Evolutionary conservation across 2,888 invertebrate genomes (phyloP), one percentile per base, ranked within the genome.

Genomic region (Pteria penguin): DNA sequence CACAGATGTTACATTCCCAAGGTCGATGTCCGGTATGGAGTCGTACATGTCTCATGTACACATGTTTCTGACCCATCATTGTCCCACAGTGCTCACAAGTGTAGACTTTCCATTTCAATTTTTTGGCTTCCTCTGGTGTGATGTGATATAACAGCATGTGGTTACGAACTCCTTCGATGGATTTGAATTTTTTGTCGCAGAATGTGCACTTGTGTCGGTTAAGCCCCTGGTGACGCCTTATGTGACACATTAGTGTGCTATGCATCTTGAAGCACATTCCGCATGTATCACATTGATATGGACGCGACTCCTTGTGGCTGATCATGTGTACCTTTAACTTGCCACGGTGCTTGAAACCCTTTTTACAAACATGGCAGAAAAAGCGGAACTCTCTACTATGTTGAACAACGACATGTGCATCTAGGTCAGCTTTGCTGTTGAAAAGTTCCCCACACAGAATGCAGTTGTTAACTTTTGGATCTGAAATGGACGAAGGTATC

Each of bases 11-110:
- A 67, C 76, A 76, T 2, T 31, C 29, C 36, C 54, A 62, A 2
- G 76, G 76, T 36, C 72, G 33, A 26, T 71, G 70, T 4, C 76
- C 76, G 2, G 72, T 76, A 45, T 76, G 76, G 3, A 72, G 54
- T n/a, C 76, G 60, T 1, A 76, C 31, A 32, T 76, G 76, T 22
- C 76, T 26, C 55, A 67, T 26, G 31, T 72, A 69, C 24, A 67
- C 61, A 24, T 76, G 71, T 55, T 76, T 72, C 27, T 72, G 72
- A 8, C 72, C 72, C 57, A 65, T 72, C 57, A 36, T 36, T 36
- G 63, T 72, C 4, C 65, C 65, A 72, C 72, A 72, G 33, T 65
- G 57, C 18, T 65, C 72, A 57, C 72, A 72, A 18, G 63, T 72
- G 31, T 72, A 72, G 8, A 72, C 58, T 54, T 72, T 72, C n/a